These are phyloP conservation scores for Zalophus californianus DNA, from an alignment of 2,797 vertebrate species.

Conservation along the genomic window DNA sequence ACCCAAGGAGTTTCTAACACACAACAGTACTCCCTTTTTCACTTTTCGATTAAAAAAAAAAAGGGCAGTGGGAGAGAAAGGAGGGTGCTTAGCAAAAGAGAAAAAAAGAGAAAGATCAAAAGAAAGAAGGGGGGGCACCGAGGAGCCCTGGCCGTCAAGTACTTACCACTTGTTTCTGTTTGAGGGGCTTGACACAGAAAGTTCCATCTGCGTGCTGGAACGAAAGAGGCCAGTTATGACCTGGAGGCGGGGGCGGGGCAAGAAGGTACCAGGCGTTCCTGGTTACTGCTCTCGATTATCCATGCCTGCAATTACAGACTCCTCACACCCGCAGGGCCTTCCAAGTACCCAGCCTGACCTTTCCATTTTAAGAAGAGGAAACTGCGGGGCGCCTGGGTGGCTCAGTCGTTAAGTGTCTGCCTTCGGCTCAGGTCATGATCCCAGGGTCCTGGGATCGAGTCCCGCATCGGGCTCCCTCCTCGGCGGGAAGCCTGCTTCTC, in stretches of 20 bases:
- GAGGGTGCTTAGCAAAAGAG: neutral
- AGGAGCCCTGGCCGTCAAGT: fast-evolving
- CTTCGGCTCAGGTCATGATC: too few relatives aligned
- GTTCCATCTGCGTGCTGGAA: slow-evolving; percentile 96
- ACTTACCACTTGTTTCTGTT: slow-evolving; percentile 99
- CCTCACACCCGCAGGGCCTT: neutral
- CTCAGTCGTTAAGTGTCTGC: too few relatives aligned
- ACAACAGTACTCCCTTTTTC: neutral
- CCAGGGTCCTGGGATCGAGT: too few relatives aligned
- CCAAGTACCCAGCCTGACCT: neutral
- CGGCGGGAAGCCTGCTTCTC: too few relatives aligned
- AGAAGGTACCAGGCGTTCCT: neutral
- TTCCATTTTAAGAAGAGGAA: neutral
- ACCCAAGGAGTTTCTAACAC: slow-evolving; percentile 42
- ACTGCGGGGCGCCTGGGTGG: neutral
- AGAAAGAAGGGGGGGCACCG: too few relatives aligned
- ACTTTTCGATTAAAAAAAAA: neutral
- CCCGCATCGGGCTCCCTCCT: too few relatives aligned
- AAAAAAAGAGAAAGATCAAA: too few relatives aligned
- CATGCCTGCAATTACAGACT: fast-evolving
- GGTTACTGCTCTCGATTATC: fast-evolving
- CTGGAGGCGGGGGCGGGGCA: neutral
- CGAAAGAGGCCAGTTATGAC: neutral
- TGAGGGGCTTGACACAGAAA: slow-evolving; percentile 98
- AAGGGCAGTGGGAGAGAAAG: neutral